A percentile compares a stretch with the other conserved stretches of the same genome.
Conservation (phyloP, 2,797 vertebrate species). For the Pipistrellus pipistrellus region DNA sequence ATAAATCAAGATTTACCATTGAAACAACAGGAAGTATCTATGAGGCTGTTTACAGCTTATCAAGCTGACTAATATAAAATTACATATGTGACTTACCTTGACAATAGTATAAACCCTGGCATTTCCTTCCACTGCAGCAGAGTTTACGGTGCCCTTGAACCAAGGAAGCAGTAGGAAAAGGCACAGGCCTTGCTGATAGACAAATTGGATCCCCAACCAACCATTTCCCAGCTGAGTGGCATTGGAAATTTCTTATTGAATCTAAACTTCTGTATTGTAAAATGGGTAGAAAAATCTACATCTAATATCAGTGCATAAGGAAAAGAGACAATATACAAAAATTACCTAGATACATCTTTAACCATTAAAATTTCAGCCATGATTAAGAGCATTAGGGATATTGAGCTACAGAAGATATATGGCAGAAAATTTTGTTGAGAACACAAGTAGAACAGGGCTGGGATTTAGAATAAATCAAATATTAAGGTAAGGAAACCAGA, state of each 20-base stretch:
- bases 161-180: neutral
- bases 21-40: constrained; percentile 61
- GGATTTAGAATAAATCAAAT: neutral
- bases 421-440: neutral
- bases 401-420: neutral
- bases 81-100: constrained; percentile 44
- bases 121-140: constrained; percentile 67
- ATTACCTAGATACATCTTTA: neutral
- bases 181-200: neutral
- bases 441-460: neutral
- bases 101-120: constrained; percentile 63
- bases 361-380: neutral
- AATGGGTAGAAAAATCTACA: neutral
- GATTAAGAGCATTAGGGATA: neutral
- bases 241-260: neutral
- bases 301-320: neutral
- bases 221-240: neutral
- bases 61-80: constrained; percentile 24
- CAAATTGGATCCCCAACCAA: neutral
- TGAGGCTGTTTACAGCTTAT: constrained; percentile 40
- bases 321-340: neutral
- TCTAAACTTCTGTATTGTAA: constrained; percentile 14
- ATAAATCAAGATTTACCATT: neutral
- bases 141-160: constrained; percentile 54
- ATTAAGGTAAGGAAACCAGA: neutral